These are phyloP conservation scores for Cynaeus angustus DNA, from an alignment of 2,888 invertebrate genomes.

Conservation along the genomic window DNA sequence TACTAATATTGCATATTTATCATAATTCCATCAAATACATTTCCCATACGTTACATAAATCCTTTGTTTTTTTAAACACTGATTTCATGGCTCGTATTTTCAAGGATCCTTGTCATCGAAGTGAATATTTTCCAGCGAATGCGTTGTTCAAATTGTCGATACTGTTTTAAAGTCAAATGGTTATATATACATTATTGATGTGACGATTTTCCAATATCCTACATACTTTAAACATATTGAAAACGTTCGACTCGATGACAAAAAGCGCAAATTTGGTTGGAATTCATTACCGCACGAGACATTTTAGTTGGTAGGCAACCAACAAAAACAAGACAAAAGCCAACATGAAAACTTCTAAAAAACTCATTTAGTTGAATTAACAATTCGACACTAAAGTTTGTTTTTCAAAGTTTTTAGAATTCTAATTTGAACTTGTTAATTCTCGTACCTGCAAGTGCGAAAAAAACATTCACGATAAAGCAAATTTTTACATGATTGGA, in stretches of 20 bases:
- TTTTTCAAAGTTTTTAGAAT: no score
- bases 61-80: slow-evolving; percentile 2
- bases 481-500: no score
- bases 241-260: slow-evolving; percentile 12
- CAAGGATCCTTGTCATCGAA: neutral
- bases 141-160: slow-evolving; percentile 10
- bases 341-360: no score
- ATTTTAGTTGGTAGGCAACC: slow-evolving; percentile 11
- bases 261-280: neutral
- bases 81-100: neutral
- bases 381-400: no score
- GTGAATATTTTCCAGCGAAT: slow-evolving; percentile 1
- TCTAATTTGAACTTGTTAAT: no score
- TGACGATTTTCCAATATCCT: slow-evolving; percentile 31
- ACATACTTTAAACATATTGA: slow-evolving; percentile 27
- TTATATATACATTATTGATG: slow-evolving; percentile 19
- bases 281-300: neutral
- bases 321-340: slow-evolving; percentile 2
- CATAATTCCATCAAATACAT: neutral
- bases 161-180: slow-evolving; percentile 14
- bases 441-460: no score
- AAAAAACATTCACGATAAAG: no score
- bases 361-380: no score
- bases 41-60: slow-evolving; percentile 12
- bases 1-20: neutral